A percentile compares a stretch with the other conserved stretches of the same genome.
These are phyloP conservation scores for Drosophila pegasa DNA, from an alignment of 2,888 invertebrate species.

Conservation along the genomic window DNA sequence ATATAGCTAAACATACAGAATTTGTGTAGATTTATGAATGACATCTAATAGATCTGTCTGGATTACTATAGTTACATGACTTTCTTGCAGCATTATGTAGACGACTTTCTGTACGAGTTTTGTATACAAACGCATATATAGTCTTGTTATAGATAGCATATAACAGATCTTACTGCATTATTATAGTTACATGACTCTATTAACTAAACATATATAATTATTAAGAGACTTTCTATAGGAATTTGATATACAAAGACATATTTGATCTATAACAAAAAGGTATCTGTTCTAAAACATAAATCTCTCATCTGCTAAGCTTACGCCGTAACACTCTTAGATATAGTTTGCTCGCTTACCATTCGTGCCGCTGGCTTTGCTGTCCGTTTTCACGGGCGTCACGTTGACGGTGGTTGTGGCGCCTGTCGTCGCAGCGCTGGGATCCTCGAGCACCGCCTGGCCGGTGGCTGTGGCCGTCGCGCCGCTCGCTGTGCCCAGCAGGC, in stretches of 20 bases:
- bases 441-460: slow-evolving; percentile 74
- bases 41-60: too few species aligned
- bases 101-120: too few species aligned
- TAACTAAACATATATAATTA: neutral
- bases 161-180: too few species aligned
- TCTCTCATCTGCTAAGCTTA: neutral
- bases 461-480: slow-evolving; percentile 53
- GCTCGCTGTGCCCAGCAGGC: slow-evolving; percentile 74
- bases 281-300: too few species aligned
- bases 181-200: neutral
- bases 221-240: neutral
- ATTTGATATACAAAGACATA: neutral
- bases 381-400: slow-evolving; percentile 75
- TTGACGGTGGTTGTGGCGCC: slow-evolving; percentile 55
- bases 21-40: too few species aligned
- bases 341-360: slow-evolving; percentile 62
- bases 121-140: too few species aligned
- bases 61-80: too few species aligned
- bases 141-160: too few species aligned
- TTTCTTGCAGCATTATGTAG: too few species aligned
- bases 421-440: slow-evolving; percentile 42
- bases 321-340: neutral
- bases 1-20: too few species aligned
- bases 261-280: too few species aligned
- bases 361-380: slow-evolving; percentile 72